Base-by-base conservation (phyloP, 2,113 vertebrate species). In the Xerus inauris region DNA sequence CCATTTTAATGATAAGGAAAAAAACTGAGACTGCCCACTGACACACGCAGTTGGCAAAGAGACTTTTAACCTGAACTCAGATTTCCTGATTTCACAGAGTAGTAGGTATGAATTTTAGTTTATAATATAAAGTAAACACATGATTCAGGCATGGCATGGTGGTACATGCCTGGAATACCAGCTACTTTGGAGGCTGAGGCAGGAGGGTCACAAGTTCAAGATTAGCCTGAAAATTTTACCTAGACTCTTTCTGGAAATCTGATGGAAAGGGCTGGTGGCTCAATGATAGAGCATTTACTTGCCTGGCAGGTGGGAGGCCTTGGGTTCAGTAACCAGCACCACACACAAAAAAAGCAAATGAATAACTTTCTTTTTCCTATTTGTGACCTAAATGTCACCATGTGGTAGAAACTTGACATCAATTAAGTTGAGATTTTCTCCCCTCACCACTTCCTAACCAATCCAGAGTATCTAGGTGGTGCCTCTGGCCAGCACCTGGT, bases 1-100 rank as follows among this genome's bases (percentile, higher is more conserved):
- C 14, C 30, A 51, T 92, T 94, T 88, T 94, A 90, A 65, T 71
- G n/a, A 89, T 57, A 26, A 77, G 16, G 38, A 91, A 69, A 87
- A 87, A 91, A 57, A 12, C 47, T 64, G 40, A 79, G 38, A 49
- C 51, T 90, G 17, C 47, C 35, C 45, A 16, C 26, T 64, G 49
- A 26, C 40, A 28, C 35, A 62, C 51, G 77, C 13, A 93, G 32
- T 49, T 89, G 69, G 11, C 20, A 71, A 87, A 82, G 11, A 67
- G 67, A 59, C 32, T 65, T 17, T 47, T 20, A 57, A 67, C 47
- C 11, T 89, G 11, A 87, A 62, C 30, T 8, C 8, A 85, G 26
- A 72, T 26, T 32, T 73, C 35, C 57, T 77, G 1, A 42, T 76
- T 35, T 14, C 40, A 42, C 35, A 22, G 38, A 94, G 45, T 40